A percentile compares a stretch with the other conserved stretches of the same genome.
Conservation (phyloP, 2,797 vertebrate species). For the Micropoecilia bifurca region DNA sequence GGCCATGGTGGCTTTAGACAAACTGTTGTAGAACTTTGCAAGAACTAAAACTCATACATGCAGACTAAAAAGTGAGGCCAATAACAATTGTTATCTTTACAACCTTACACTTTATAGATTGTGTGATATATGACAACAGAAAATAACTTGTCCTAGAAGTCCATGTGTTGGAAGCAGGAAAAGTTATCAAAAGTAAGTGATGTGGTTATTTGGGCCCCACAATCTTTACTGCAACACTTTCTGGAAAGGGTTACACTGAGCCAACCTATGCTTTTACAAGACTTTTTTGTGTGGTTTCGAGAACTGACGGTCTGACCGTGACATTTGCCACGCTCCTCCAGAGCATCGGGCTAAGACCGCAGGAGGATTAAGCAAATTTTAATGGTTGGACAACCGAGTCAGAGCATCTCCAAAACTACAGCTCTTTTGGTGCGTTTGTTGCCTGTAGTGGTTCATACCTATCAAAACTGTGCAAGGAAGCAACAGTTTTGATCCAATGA, state of each 20-base stretch:
- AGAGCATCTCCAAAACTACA: not conserved
- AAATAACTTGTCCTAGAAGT: not conserved
- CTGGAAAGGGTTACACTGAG: too few relatives aligned
- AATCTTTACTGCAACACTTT: too few relatives aligned
- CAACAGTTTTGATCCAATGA: not conserved
- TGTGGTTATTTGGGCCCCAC: too few relatives aligned
- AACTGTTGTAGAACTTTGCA: not conserved
- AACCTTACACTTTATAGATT: not conserved
- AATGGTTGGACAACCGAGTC: not conserved
- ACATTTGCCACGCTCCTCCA: too few relatives aligned
- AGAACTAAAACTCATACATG: not conserved
- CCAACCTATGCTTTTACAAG: too few relatives aligned
- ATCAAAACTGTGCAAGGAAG: not conserved
- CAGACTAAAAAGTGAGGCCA: not conserved
- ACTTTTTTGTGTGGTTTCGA: too few relatives aligned
- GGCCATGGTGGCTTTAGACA: not conserved
- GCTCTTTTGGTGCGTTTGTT: not conserved
- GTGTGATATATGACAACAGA: not conserved
- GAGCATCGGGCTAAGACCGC: too few relatives aligned
- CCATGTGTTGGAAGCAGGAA: not conserved
- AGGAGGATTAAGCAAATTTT: not conserved
- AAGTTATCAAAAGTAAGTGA: not conserved
- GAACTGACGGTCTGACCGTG: too few relatives aligned
- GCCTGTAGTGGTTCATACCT: not conserved
- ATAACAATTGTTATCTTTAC: not conserved